These are phyloP conservation scores for Apantesis nais DNA, from an alignment of 2,888 invertebrate genomes.

Conservation along the genomic window DNA sequence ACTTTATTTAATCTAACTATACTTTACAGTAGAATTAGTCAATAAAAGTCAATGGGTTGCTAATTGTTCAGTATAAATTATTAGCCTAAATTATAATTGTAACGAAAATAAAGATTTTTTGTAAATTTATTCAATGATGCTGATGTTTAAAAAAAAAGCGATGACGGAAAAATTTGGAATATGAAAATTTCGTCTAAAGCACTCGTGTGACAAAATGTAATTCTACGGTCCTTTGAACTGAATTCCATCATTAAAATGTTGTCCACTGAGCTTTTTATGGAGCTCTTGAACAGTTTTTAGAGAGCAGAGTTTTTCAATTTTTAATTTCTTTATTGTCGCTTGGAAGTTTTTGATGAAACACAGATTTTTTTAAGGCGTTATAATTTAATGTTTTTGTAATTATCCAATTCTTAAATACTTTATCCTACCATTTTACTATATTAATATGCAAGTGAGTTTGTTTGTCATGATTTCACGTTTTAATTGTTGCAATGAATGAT, in stretches of 20 bases:
- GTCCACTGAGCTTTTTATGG: conserved; percentile 9
- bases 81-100: too few relatives aligned
- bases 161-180: background rate
- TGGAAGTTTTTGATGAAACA: background rate
- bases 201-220: background rate
- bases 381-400: too few relatives aligned
- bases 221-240: conserved; percentile 4
- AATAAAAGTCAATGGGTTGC: too few relatives aligned
- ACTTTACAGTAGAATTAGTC: too few relatives aligned
- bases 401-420: too few relatives aligned
- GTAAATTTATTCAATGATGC: background rate
- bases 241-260: conserved; percentile 11
- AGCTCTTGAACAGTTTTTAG: conserved; percentile 4
- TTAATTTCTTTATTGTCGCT: conserved; percentile 8
- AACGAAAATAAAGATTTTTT: too few relatives aligned
- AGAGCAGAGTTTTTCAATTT: conserved; percentile 16
- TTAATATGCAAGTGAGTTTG: too few relatives aligned
- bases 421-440: too few relatives aligned
- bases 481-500: too few relatives aligned
- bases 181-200: background rate
- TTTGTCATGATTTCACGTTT: too few relatives aligned
- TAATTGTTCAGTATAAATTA: too few relatives aligned
- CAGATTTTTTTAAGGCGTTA: background rate
- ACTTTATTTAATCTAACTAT: too few relatives aligned
- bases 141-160: background rate